Base-by-base conservation (phyloP, 2,797 vertebrate species). In the Hemibagrus guttatus region DNA sequence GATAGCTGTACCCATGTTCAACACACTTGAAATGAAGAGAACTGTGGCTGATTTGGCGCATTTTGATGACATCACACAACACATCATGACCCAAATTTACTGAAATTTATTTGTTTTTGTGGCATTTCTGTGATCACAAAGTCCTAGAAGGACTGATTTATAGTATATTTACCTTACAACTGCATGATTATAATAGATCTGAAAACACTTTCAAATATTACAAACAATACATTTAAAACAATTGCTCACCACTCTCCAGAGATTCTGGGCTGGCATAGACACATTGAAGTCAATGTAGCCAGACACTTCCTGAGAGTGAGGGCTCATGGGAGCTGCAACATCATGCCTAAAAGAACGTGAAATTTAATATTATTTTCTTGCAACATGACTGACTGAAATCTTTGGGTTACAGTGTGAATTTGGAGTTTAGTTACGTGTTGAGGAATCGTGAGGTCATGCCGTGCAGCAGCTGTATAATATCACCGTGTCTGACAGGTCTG, bases 221-320 rank as follows among this genome's bases (percentile, higher is more conserved):
- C 31, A 68, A 68, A 68, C 16, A 1, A 31, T 0, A 68, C 23
- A 23, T 49, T 74, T n/a, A 39, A 69, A 69, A 4, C 35, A 39
- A 4, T 42, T 26, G 6, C 96, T 97, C 92, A 99, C 98, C 97
- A 99, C 96, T 91, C 95, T 96, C 98, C 98, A 99, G 49, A 99
- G 96, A 92, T 96, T 98, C 95, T 99, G 98, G 1, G 95, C 93
- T 0, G 96, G 94, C 98, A 99, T 99, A 87, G 98, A 99, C 64
- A 99, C 94, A 64, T 99, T 99, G 90, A 99, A 98, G 94, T 99
- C 97, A 0, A 99, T 91, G 85, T 99, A 99, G 76, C 97, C 98
- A n/a, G 98, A 98, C 42, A 99, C 96, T 90, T 99, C 98, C 91
- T 99, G 98, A 2, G 96, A 93, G 0, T 98, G 97, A 64, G 98